phyloP scores from a whole-genome alignment of 2,888 invertebrate genomes.

The Drosophila greeni region DNA sequence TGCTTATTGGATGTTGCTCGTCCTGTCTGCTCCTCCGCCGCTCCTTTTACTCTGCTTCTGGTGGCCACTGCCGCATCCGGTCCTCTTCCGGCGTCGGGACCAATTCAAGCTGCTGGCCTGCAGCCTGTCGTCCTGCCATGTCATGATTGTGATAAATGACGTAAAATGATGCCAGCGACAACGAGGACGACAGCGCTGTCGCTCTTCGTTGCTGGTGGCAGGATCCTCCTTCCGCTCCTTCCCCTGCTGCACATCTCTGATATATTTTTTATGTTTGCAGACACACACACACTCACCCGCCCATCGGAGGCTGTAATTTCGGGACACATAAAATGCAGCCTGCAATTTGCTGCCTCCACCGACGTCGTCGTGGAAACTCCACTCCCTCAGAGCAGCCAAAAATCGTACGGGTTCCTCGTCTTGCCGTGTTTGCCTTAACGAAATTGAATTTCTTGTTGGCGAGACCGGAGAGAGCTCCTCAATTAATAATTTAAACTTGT shows the following conservation, averaged over 20 bases:
- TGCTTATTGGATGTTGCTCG: slow-evolving; percentile 26
- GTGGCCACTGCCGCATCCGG: slow-evolving; percentile 22
- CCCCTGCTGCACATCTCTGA: slow-evolving; percentile 26
- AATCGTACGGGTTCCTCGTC: slow-evolving; percentile 39
- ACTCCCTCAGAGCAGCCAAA: slow-evolving; percentile 50
- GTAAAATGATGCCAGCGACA: slow-evolving; percentile 72
- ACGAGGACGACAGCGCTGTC: slow-evolving; percentile 60
- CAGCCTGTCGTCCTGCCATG: slow-evolving; percentile 58
- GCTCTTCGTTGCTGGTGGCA: slow-evolving; percentile 54
- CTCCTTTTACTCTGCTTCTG: neutral
- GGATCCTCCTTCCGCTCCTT: slow-evolving; percentile 17
- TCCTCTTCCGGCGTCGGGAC: slow-evolving; percentile 25
- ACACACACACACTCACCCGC: slow-evolving; percentile 9
- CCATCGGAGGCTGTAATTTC: slow-evolving; percentile 60
- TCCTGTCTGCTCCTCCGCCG: neutral
- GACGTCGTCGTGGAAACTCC: slow-evolving; percentile 15
- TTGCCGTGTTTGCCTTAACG: slow-evolving; percentile 67
- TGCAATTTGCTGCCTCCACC: slow-evolving; percentile 55
- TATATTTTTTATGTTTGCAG: slow-evolving; percentile 39
- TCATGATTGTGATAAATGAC: slow-evolving; percentile 74
- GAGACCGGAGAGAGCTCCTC: slow-evolving; percentile 11
- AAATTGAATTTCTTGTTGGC: slow-evolving; percentile 67
- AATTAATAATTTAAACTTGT: slow-evolving; percentile 64
- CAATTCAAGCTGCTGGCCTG: slow-evolving; percentile 30
- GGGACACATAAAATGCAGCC: slow-evolving; percentile 69